phyloP scores from a whole-genome alignment of 2,113 vertebrate species.

The Pampusana beccarii region DNA sequence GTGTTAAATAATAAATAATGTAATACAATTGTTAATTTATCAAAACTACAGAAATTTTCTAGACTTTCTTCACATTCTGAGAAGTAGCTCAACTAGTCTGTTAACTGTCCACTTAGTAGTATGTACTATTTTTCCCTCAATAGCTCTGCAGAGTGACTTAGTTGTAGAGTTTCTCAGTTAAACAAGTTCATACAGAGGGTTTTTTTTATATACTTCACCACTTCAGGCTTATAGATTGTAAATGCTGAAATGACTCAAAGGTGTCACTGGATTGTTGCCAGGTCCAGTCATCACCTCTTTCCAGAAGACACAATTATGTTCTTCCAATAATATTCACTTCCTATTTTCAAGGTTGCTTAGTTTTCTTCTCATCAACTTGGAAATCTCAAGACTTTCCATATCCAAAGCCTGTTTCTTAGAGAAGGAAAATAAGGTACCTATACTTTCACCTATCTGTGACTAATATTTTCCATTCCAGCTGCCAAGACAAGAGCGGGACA shows the following conservation, averaged over 20 bases:
- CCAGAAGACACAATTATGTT: neutral
- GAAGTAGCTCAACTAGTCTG: neutral
- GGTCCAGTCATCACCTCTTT: neutral
- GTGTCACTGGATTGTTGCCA: neutral
- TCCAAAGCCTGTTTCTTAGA: neutral
- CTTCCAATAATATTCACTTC: neutral
- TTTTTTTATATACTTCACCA: neutral
- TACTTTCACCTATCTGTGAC: neutral
- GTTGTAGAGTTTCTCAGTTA: neutral
- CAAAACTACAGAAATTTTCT: neutral
- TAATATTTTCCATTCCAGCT: neutral
- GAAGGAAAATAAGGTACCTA: neutral
- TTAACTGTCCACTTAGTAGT: neutral
- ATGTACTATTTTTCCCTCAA: neutral
- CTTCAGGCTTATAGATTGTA: neutral
- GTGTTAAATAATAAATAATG: neutral
- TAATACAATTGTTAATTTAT: neutral
- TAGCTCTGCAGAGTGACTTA: neutral
- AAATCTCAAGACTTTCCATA: neutral
- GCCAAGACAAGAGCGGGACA: neutral
- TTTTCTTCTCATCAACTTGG: neutral
- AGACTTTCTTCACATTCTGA: neutral
- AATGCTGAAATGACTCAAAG: neutral
- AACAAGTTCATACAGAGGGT: neutral
- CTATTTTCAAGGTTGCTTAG: neutral